These are phyloP conservation scores for Cordilura impudica DNA, from an alignment of 2,888 invertebrate genomes.

Conservation along the genomic window DNA sequence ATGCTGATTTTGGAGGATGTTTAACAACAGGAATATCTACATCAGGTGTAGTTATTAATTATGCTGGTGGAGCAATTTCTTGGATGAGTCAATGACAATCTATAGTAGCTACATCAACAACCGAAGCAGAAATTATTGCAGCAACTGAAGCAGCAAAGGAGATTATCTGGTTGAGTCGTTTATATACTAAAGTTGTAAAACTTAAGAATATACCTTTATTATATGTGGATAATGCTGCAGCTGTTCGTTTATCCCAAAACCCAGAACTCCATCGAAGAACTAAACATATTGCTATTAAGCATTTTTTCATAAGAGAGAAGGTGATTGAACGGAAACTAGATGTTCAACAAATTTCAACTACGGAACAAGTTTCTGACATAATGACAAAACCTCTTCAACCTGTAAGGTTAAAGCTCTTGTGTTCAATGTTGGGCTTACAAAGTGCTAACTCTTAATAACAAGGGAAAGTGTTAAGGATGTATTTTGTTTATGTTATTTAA, in stretches of 20 bases:
- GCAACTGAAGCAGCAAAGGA: constrained; percentile 64
- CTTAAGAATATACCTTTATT: not conserved
- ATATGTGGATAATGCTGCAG: not conserved
- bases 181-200: too few relatives aligned
- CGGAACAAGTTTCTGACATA: not conserved
- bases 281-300: too few relatives aligned
- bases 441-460: not conserved
- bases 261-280: constrained; percentile 16
- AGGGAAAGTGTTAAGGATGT: constrained; percentile 19
- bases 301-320: too few relatives aligned
- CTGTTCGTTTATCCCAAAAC: not conserved
- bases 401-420: not conserved
- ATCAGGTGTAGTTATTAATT: constrained; percentile 18
- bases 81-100: constrained; percentile 67
- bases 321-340: not conserved
- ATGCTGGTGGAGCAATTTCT: not conserved
- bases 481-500: too few relatives aligned
- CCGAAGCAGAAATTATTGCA: too few relatives aligned
- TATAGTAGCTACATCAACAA: too few relatives aligned
- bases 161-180: too few relatives aligned
- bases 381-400: constrained; percentile 5
- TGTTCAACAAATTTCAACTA: not conserved
- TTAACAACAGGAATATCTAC: constrained; percentile 66
- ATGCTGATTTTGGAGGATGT: constrained; percentile 69
- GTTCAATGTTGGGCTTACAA: not conserved